Evolutionary conservation across 2,113 vertebrate genomes (phyloP), one percentile per base, ranked within the genome.

Genomic region (Pungitius pungitius): DNA sequence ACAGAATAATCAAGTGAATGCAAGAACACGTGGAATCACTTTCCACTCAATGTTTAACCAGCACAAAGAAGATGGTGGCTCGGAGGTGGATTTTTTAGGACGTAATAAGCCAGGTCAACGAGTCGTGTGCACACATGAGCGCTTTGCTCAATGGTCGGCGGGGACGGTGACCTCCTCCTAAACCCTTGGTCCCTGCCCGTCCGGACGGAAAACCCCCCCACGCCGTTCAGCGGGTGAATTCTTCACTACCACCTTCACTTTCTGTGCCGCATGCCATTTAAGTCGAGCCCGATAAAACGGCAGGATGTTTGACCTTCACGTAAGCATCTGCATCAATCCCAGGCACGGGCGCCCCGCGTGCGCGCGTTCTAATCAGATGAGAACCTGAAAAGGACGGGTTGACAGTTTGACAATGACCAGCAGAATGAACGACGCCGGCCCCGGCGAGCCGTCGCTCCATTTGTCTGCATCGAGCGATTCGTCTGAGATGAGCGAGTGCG

Each of bases 281-380:
- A 77, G 69, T 69, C 69, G 47, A 43, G 67, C 76, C 54, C 77
- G 86, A 89, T 86, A 82, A 78, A 75, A 10, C 59, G 13, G 74
- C 79, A 49, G 73, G 69, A 78, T 74, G 80, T 87, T 82, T 87
- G 88, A 88, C 90, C 87, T 89, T 88, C 85, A 86, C 65, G 65
- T 78, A 81, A 78, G 84, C 83, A 69, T 81, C 52, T 75, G 73
- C 81, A 85, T 84, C 78, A 79, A n/a, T n/a, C n/a, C n/a, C n/a
- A n/a, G n/a, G n/a, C n/a, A n/a, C n/a, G n/a, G n/a, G n/a, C n/a
- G n/a, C n/a, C n/a, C n/a, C n/a, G n/a, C 59, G 52, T 59, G 57
- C 37, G 68, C 30, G 62, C 37, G 49, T 63, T 86, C 74, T 84
- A 90, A 91, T 92, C 91, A 86, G 70, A 85, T 57, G 49, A 61